Conservation (phyloP, 2,797 vertebrate species). For the Pagetopsis macropterus region DNA sequence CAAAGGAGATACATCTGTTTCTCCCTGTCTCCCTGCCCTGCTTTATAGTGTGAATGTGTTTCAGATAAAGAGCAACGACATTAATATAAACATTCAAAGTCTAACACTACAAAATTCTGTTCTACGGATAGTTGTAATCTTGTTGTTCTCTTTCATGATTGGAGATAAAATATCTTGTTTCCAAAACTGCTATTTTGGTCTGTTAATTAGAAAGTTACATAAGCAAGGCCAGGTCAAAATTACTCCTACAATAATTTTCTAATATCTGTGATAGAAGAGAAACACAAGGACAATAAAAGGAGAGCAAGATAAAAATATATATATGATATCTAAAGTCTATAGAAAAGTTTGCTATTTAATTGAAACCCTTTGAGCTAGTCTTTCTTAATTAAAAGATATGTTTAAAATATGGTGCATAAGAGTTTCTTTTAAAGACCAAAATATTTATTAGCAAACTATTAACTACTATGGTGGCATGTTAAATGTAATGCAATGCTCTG, state of each 20-base stretch:
- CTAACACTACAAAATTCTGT: constrained; percentile 3
- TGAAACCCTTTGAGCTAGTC: not conserved
- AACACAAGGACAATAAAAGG: not conserved
- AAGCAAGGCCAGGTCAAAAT: constrained; percentile 12
- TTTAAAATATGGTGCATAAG: not conserved
- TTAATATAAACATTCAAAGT: constrained; percentile 27
- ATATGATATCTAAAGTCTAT: not conserved
- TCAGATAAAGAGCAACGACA: constrained; percentile 34
- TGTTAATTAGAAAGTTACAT: constrained; percentile 13
- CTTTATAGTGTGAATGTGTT: constrained; percentile 20
- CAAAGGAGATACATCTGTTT: constrained; percentile 59
- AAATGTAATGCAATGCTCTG: not conserved
- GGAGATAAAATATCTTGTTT: constrained; percentile 2
- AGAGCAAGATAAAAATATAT: constrained; percentile 3
- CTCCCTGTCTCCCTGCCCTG: not conserved
- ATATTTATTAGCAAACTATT: not conserved
- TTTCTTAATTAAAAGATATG: not conserved
- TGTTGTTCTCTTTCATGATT: not conserved
- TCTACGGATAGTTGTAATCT: not conserved
- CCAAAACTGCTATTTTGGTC: constrained; percentile 26
- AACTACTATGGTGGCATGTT: not conserved
- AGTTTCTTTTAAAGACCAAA: constrained; percentile 3
- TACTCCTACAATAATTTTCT: not conserved
- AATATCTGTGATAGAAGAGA: not conserved
- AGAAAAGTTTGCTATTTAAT: not conserved